A percentile compares a stretch with the other conserved stretches of the same genome.
phyloP scores from a whole-genome alignment of 2,113 vertebrate species.

The Chloropsis hardwickii region DNA sequence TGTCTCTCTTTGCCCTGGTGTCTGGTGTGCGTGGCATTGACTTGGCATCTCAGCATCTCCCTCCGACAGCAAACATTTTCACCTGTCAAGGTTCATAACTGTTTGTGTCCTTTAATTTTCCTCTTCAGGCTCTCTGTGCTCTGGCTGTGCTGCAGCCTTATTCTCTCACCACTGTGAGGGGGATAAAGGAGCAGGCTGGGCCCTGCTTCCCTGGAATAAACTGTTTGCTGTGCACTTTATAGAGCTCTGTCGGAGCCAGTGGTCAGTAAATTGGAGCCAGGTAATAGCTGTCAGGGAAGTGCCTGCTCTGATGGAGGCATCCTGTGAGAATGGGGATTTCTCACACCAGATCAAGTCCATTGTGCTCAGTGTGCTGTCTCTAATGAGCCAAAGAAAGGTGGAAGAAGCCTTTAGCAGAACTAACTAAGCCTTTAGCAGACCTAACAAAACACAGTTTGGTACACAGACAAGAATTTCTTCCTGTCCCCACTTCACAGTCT shows the following conservation, averaged over 20 bases:
- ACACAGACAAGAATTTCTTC: background rate
- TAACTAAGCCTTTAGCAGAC: background rate
- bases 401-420: background rate
- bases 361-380: background rate
- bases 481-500: background rate
- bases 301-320: conserved; percentile 18
- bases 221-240: conserved; percentile 29
- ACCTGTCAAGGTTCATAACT: conserved; percentile 62
- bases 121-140: background rate
- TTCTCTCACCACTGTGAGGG: background rate
- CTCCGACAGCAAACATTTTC: conserved; percentile 58
- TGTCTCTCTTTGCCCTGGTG: background rate
- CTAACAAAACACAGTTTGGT: background rate
- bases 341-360: background rate
- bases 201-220: conserved; percentile 47
- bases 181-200: conserved; percentile 39
- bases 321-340: background rate
- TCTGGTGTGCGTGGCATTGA: conserved; percentile 1
- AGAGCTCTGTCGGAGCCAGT: conserved; percentile 30
- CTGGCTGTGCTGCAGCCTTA: background rate
- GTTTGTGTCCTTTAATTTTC: conserved; percentile 47
- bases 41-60: conserved; percentile 31
- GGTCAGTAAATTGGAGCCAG: conserved; percentile 50
- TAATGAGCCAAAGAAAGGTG: background rate
- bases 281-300: conserved; percentile 44